Percentiles rank a stretch among this genome's conserved stretches.
Evolutionary conservation across 2,113 vertebrate genomes (phyloP).

Genomic region (Serinus canaria): DNA sequence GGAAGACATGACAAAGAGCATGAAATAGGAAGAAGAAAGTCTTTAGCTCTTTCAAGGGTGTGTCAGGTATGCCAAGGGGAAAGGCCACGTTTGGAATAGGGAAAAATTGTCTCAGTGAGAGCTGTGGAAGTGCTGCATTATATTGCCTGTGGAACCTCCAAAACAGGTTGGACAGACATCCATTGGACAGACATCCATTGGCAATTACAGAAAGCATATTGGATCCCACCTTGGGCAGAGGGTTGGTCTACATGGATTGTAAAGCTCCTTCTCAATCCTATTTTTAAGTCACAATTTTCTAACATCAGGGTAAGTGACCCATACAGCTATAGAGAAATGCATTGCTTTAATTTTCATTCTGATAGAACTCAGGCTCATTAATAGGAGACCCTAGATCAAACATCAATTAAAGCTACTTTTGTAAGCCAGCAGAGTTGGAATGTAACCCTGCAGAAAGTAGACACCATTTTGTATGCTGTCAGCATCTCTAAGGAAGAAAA

Average conservation of each 20-base stretch:
- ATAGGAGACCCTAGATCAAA: background rate
- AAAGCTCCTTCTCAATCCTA: background rate
- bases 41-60: background rate
- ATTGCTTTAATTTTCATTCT: conserved; percentile 2
- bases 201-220: background rate
- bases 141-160: background rate
- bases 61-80: background rate
- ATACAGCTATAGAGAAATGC: background rate
- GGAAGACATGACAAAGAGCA: background rate
- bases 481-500: background rate
- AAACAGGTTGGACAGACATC: background rate
- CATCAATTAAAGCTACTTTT: background rate
- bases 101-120: background rate
- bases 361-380: background rate
- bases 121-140: background rate
- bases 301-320: background rate
- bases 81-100: background rate
- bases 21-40: background rate
- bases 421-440: background rate
- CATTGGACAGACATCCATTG: background rate
- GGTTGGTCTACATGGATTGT: background rate
- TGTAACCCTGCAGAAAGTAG: conserved; percentile 25
- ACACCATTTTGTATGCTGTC: background rate
- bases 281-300: background rate
- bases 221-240: background rate